phyloP scores from a whole-genome alignment of 2,113 vertebrate genomes.

The Coptodon rendalli region DNA sequence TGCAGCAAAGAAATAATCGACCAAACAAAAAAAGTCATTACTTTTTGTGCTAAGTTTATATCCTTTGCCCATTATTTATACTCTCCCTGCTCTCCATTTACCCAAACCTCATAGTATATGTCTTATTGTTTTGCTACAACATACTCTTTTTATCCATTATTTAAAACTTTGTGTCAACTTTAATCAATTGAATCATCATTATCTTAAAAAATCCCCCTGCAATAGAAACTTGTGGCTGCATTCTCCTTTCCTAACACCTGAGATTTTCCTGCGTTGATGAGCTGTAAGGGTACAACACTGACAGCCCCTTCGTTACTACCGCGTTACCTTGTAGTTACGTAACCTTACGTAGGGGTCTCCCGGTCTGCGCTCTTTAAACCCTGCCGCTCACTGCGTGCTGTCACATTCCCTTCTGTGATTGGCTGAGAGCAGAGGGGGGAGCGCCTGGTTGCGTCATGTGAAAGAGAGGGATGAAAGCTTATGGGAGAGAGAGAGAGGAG shows the following conservation, averaged over 20 bases:
- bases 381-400: constrained; percentile 11
- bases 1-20: not conserved
- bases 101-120: not conserved
- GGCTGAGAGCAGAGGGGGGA: constrained; percentile 7
- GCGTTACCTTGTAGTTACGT: not conserved
- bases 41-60: not conserved
- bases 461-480: constrained; percentile 2
- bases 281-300: not conserved
- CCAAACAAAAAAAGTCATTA: not conserved
- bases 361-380: constrained; percentile 32
- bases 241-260: not conserved
- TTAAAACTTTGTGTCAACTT: not conserved
- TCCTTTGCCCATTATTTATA: not conserved
- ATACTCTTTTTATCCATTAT: not conserved
- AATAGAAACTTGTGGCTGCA: not conserved
- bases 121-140: not conserved
- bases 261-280: not conserved
- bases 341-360: not conserved
- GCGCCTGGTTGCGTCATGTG: constrained; percentile 8
- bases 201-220: not conserved
- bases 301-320: not conserved
- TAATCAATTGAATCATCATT: not conserved
- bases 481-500: not conserved
- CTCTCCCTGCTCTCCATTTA: not conserved
- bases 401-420: constrained; percentile 19